These are phyloP conservation scores for Gymnorhina tibicen DNA, from an alignment of 2,113 vertebrate genomes.

Conservation along the genomic window DNA sequence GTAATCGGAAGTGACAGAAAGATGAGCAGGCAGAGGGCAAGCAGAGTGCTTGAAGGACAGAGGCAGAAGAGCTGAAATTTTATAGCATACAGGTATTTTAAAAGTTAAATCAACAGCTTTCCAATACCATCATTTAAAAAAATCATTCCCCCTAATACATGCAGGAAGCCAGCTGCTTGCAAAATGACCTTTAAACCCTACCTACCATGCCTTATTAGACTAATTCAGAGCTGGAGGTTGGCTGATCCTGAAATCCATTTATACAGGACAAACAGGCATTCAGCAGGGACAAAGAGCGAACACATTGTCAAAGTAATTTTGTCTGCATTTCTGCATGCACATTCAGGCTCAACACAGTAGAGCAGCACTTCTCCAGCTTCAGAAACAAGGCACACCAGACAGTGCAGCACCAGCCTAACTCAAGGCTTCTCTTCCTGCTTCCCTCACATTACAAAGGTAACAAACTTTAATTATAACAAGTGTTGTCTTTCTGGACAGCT, in stretches of 20 bases:
- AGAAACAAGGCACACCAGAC: not conserved
- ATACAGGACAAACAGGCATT: constrained; percentile 7
- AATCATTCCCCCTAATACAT: not conserved
- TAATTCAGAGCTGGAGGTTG: constrained; percentile 5
- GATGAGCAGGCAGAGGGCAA: constrained; percentile 23
- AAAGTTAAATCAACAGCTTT: constrained; percentile 31
- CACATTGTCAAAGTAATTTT: constrained; percentile 18
- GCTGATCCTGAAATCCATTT: constrained; percentile 31
- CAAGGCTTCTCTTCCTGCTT: not conserved
- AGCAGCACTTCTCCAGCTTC: not conserved
- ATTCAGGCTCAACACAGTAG: not conserved
- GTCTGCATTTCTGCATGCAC: not conserved
- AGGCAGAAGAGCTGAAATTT: not conserved
- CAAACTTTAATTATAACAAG: not conserved
- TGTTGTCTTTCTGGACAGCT: not conserved
- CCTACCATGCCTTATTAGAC: not conserved
- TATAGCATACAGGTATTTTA: not conserved
- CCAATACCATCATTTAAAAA: not conserved
- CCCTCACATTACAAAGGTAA: not conserved
- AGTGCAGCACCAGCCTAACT: not conserved
- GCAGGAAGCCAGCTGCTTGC: constrained; percentile 16
- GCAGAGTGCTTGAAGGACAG: constrained; percentile 47
- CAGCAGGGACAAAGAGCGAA: not conserved
- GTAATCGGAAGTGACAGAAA: constrained; percentile 62
- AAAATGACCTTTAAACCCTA: constrained; percentile 8